phyloP scores from a whole-genome alignment of 2,797 vertebrate species.

The Melanotaenia nigrans region DNA sequence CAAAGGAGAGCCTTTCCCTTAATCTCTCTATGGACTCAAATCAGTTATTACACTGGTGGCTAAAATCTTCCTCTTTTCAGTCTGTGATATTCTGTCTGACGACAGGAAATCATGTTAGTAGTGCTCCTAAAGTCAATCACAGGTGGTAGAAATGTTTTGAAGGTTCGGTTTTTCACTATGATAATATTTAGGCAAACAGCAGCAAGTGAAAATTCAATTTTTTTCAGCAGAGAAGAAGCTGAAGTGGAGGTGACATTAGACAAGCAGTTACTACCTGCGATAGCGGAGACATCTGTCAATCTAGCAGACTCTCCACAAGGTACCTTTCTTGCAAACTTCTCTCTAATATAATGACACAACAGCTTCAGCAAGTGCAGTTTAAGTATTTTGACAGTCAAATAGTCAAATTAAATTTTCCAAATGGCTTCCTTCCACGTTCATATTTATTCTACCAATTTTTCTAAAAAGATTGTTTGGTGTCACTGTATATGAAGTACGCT shows the following conservation, averaged over 20 bases:
- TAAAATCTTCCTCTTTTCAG: conserved; percentile 51
- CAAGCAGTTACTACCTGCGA: conserved; percentile 19
- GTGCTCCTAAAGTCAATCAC: conserved; percentile 5
- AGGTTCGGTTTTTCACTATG: conserved; percentile 26
- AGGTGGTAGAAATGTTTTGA: conserved; percentile 32
- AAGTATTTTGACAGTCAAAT: too few relatives aligned
- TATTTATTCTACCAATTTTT: too few relatives aligned
- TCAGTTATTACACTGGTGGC: conserved; percentile 43
- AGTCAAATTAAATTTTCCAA: too few relatives aligned
- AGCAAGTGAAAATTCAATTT: conserved; percentile 22
- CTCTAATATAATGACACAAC: neutral
- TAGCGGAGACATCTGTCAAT: conserved; percentile 24
- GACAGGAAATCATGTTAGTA: conserved; percentile 13
- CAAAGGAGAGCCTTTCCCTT: conserved; percentile 65
- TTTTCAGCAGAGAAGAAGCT: conserved; percentile 7
- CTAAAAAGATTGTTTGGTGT: too few relatives aligned
- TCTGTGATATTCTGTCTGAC: conserved; percentile 21
- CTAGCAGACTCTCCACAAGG: neutral
- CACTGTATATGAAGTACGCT: too few relatives aligned
- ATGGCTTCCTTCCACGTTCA: too few relatives aligned
- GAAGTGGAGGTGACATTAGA: conserved; percentile 16
- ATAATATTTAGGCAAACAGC: conserved; percentile 8
- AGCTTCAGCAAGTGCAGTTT: too few relatives aligned
- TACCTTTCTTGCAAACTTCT: neutral
- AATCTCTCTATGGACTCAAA: conserved; percentile 62